phyloP scores from a whole-genome alignment of 2,797 vertebrate genomes.

The Brachyalestes nurse region DNA sequence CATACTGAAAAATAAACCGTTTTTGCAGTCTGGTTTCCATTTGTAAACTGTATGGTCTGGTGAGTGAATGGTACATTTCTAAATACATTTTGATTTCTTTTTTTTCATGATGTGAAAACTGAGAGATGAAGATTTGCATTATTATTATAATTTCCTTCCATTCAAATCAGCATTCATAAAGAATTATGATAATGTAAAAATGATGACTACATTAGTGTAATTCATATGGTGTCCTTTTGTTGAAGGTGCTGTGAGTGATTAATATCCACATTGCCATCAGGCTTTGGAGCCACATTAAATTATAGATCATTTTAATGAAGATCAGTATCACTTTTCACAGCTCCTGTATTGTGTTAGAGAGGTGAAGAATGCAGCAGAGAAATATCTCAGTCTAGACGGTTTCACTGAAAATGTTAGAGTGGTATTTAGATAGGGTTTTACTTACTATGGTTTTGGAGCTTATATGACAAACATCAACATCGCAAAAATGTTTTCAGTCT shows the following conservation, averaged over 20 bases:
- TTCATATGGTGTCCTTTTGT: neutral
- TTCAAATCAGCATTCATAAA: conserved; percentile 2
- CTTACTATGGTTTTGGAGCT: neutral
- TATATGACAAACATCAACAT: neutral
- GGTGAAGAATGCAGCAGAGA: neutral
- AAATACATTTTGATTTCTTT: no score
- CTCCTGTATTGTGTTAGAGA: neutral
- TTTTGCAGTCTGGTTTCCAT: neutral
- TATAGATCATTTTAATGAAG: conserved; percentile 6
- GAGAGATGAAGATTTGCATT: conserved; percentile 1
- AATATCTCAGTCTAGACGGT: conserved; percentile 1
- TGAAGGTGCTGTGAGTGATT: conserved; percentile 7
- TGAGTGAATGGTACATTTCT: neutral
- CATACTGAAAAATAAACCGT: no score
- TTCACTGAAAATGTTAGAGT: conserved; percentile 1
- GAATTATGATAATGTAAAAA: neutral
- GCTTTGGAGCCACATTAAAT: conserved; percentile 18
- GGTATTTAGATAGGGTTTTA: neutral
- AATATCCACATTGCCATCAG: conserved; percentile 5
- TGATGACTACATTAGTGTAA: conserved; percentile 4
- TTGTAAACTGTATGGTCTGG: neutral
- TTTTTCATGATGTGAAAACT: no score
- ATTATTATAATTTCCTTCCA: conserved; percentile 1
- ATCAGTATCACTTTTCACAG: neutral
- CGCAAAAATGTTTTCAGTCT: neutral